phyloP scores from a whole-genome alignment of 2,888 invertebrate species.

The Sinohyriopsis cumingii region DNA sequence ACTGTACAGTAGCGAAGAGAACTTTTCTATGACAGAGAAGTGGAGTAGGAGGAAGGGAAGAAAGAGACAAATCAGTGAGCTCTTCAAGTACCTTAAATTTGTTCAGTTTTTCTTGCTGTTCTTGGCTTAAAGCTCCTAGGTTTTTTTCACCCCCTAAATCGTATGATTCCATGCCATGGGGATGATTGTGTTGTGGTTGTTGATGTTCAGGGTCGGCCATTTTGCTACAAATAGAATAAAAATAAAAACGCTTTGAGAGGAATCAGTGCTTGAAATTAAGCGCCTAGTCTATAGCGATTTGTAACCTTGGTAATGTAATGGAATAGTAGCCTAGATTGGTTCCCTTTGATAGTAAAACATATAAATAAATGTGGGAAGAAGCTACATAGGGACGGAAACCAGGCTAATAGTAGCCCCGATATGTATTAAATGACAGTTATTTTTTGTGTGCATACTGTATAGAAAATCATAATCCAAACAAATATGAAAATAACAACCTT shows the following conservation, averaged over 20 bases:
- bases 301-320: too few relatives aligned
- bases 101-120: slow-evolving; percentile 69
- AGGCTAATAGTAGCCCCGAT: too few relatives aligned
- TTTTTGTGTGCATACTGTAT: too few relatives aligned
- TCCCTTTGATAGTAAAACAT: too few relatives aligned
- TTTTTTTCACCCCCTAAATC: slow-evolving; percentile 65
- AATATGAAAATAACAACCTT: too few relatives aligned
- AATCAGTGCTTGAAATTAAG: too few relatives aligned
- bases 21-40: slow-evolving; percentile 1
- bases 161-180: slow-evolving; percentile 70
- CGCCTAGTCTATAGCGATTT: too few relatives aligned
- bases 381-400: too few relatives aligned
- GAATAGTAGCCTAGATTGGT: too few relatives aligned
- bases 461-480: too few relatives aligned
- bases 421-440: too few relatives aligned
- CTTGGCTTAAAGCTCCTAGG: slow-evolving; percentile 67
- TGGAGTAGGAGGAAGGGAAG: slow-evolving; percentile 4
- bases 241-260: slow-evolving; percentile 11
- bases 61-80: slow-evolving; percentile 1
- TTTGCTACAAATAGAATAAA: slow-evolving; percentile 36
- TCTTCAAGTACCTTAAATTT: slow-evolving; percentile 65
- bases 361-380: too few relatives aligned
- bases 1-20: neutral
- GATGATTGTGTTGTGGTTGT: slow-evolving; percentile 63
- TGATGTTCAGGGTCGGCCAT: slow-evolving; percentile 55